These are phyloP conservation scores for Porites evermanni DNA, from an alignment of 92 coral and sea anemone genomes.

Conservation along the genomic window DNA sequence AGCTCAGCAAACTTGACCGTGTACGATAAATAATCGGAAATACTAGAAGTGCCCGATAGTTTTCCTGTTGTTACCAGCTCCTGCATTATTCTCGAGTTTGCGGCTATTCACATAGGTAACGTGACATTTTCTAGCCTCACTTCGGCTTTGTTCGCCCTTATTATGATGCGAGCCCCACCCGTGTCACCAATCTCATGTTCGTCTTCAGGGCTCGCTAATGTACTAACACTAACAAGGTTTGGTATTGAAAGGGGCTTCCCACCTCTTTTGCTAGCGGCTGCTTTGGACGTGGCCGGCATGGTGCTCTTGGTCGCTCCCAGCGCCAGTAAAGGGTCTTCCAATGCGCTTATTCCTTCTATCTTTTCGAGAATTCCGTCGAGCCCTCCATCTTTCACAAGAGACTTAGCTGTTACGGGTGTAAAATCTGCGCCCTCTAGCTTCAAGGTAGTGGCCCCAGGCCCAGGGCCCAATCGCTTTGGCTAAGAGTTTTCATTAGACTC, in stretches of 20 bases:
- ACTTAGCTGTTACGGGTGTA: neutral
- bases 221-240: neutral
- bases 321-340: neutral
- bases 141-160: neutral
- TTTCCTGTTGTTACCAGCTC: neutral
- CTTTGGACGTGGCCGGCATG: neutral
- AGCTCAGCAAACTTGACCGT: slow-evolving; percentile 19
- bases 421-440: neutral
- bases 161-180: neutral
- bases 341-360: neutral
- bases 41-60: neutral
- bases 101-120: neutral
- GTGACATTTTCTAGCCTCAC: neutral
- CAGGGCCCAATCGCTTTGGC: neutral
- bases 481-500: neutral
- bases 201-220: neutral
- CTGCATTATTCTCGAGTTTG: slow-evolving; percentile 20
- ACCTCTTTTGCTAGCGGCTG: neutral
- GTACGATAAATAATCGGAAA: slow-evolving; percentile 6
- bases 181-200: slow-evolving; percentile 8
- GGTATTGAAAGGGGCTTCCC: neutral
- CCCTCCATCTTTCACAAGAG: neutral
- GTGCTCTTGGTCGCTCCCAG: neutral
- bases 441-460: neutral
- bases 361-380: neutral